phyloP scores from a whole-genome alignment of 2,113 vertebrate species.

The Anseranas semipalmata region DNA sequence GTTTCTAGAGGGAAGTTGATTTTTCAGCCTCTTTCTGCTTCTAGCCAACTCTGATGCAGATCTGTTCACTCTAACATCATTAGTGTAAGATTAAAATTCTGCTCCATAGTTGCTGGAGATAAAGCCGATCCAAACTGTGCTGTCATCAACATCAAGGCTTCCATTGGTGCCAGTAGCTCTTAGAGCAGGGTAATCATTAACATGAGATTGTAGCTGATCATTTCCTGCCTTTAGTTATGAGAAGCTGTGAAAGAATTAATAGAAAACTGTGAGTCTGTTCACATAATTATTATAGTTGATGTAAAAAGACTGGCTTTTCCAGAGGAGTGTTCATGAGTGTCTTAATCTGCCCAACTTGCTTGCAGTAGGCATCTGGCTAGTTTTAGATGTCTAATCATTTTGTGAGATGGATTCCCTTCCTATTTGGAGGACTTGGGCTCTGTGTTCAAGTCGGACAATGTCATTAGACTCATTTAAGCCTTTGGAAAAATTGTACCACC shows the following conservation, averaged over 20 bases:
- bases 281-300: neutral
- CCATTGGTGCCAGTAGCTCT: neutral
- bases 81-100: neutral
- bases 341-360: neutral
- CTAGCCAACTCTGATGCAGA: neutral
- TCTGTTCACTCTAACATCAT: neutral
- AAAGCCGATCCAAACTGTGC: neutral
- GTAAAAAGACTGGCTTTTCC: neutral
- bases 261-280: neutral
- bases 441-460: neutral
- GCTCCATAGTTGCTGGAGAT: neutral
- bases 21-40: slow-evolving; percentile 17
- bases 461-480: neutral
- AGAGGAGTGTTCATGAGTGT: neutral
- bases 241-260: neutral
- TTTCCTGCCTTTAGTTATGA: neutral
- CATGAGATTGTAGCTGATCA: neutral
- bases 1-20: slow-evolving; percentile 5
- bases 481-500: neutral
- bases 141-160: neutral
- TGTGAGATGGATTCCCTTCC: neutral
- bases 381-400: neutral
- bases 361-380: neutral
- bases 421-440: neutral
- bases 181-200: neutral